Conservation (phyloP, 1,140 invertebrate genomes). For the Cyphomyrmex costatus region DNA sequence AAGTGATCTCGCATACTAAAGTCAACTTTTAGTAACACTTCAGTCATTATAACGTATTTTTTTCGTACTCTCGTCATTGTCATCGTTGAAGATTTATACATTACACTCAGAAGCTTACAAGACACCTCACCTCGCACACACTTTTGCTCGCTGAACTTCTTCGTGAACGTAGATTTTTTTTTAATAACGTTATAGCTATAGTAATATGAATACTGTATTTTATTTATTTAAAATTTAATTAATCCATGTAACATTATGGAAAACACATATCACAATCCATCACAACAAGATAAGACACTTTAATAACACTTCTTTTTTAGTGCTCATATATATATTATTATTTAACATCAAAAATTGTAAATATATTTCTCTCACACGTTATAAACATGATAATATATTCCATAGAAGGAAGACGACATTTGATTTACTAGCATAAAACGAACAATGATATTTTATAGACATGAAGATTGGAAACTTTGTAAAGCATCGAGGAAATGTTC, state of each 20-base stretch:
- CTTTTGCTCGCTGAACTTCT: not conserved
- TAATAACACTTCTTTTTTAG: conserved; percentile 14
- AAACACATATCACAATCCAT: conserved; percentile 52
- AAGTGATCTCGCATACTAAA: not conserved
- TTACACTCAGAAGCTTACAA: not conserved
- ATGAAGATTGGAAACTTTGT: conserved; percentile 41
- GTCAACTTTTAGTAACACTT: not conserved
- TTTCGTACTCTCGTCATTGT: conserved; percentile 57
- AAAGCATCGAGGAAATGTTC: conserved; percentile 17
- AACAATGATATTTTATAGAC: conserved; percentile 18
- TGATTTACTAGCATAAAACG: conserved; percentile 38
- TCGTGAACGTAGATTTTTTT: conserved; percentile 18
- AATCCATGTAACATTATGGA: not conserved
- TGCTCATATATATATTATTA: conserved; percentile 21
- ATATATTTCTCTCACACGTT: conserved; percentile 37
- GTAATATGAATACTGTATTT: conserved; percentile 8
- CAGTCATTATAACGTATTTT: conserved; percentile 36
- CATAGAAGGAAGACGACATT: conserved; percentile 62
- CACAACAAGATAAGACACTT: conserved; percentile 68
- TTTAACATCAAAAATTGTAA: conserved; percentile 43
- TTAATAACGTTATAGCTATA: not conserved
- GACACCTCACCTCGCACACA: not conserved
- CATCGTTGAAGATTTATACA: not conserved
- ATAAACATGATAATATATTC: conserved; percentile 35
- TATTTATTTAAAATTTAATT: conserved; percentile 33